Evolutionary conservation across 2,888 invertebrate species (phyloP).

Genomic region (Dasysyrphus tricinctus): DNA sequence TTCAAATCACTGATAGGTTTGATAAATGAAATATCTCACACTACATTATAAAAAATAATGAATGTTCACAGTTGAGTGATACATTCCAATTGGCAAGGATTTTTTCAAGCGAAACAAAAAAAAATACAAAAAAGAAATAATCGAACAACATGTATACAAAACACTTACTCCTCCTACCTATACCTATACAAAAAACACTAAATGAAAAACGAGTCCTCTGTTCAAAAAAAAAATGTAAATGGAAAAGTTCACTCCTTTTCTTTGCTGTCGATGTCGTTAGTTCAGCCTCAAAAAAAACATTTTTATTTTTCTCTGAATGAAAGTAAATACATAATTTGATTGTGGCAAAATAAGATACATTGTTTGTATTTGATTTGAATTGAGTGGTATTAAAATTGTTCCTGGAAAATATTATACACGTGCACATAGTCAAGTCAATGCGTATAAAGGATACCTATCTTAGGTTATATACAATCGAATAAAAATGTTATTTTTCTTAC

Average conservation of each 20-base stretch:
- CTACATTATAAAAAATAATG: background rate
- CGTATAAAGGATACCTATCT: background rate
- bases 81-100: constrained; percentile 48
- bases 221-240: constrained; percentile 36
- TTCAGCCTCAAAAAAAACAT: constrained; percentile 16
- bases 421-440: background rate
- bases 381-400: constrained; percentile 19
- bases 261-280: background rate
- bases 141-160: background rate
- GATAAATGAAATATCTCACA: background rate
- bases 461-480: constrained; percentile 40
- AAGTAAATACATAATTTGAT: constrained; percentile 7
- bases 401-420: background rate
- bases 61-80: constrained; percentile 60
- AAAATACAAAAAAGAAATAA: background rate
- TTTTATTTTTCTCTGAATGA: background rate
- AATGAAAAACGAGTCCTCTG: constrained; percentile 2
- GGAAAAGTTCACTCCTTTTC: constrained; percentile 27
- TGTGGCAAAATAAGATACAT: constrained; percentile 29
- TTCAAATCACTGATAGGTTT: background rate
- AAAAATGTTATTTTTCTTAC: constrained; percentile 36
- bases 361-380: constrained; percentile 13
- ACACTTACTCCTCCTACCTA: background rate
- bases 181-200: background rate
- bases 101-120: constrained; percentile 14